These are phyloP conservation scores for Thripadectes ignobilis DNA, from an alignment of 2,797 vertebrate species.

Conservation along the genomic window DNA sequence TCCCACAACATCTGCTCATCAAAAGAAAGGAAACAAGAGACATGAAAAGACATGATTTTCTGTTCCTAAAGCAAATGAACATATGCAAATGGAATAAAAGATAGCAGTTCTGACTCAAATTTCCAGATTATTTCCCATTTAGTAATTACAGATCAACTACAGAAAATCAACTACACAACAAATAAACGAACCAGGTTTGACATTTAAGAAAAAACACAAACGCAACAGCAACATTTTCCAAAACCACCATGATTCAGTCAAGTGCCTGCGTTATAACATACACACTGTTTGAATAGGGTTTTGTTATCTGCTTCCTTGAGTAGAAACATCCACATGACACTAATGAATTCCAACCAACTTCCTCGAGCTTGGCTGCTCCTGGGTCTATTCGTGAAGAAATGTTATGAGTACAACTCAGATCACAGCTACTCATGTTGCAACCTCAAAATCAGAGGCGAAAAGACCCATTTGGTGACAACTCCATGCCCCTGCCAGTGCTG, in stretches of 20 bases:
- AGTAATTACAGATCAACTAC: neutral
- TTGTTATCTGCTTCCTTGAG: neutral
- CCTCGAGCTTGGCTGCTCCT: neutral
- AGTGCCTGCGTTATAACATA: neutral
- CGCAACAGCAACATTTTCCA: neutral
- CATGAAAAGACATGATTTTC: neutral
- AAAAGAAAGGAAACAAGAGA: neutral
- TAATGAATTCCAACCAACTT: neutral
- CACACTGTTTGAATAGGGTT: neutral
- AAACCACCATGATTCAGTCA: neutral
- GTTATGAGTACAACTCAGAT: neutral
- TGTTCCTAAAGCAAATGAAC: neutral
- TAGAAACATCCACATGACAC: neutral
- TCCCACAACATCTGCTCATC: neutral
- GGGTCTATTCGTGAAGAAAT: neutral
- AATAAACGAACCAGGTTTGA: neutral
- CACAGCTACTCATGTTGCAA: neutral
- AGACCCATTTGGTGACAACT: neutral
- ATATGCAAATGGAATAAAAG: neutral
- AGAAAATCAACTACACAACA: neutral
- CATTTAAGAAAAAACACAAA: neutral
- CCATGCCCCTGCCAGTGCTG: neutral
- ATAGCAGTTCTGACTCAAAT: neutral
- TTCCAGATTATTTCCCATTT: neutral
- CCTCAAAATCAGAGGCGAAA: neutral